Base-by-base conservation (phyloP, 2,797 vertebrate genomes). In the Tarsius wallacei region DNA sequence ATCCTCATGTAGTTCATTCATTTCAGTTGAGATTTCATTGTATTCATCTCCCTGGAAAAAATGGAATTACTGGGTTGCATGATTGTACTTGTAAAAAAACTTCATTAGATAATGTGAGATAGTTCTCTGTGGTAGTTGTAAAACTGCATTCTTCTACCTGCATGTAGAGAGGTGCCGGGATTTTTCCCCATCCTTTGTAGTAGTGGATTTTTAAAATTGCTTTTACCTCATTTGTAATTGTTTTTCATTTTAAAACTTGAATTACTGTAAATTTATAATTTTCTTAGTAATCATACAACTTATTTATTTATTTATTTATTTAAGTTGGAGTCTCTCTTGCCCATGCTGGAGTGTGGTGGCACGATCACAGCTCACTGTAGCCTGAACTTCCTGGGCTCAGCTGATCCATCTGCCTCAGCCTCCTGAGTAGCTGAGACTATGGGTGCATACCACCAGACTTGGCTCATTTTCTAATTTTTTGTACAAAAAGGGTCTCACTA, bases 21-120 rank as follows among this genome's bases (percentile, higher is more conserved):
- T 86, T 88, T 93, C 66, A 93, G 86, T 82, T 91, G 51, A 91
- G 19, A 51, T 93, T 88, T 47, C 28, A 13, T 59, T 70, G 10
- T 84, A 55, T 63, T 36, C 85, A 0, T 77, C 36, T 90, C 16
- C 31, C 15, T 77, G 55, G 47, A 93, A 93, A 13, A 91, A 93
- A 86, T 57, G 21, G 19, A 87, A 90, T 93, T 78, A 95, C 2
- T 51, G 33, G 2, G 14, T 68, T 71, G 9, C 76, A 51, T 74
- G 21, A 78, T 12, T 83, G 26, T 71, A 10, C 42, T 93, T 97
- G 85, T 49, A 82, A 91, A 93, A 42, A 88, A 85, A 33, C 14
- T 88, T 53, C 42, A 66, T 86, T 91, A 82, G 33, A 28, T 84
- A 84, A 82, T 77, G 26, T 31, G 61, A 71, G 85, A 55, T 49